Evolutionary conservation across 2,797 vertebrate genomes (phyloP), one percentile per base, ranked within the genome.

Genomic region (Parambassis ranga): DNA sequence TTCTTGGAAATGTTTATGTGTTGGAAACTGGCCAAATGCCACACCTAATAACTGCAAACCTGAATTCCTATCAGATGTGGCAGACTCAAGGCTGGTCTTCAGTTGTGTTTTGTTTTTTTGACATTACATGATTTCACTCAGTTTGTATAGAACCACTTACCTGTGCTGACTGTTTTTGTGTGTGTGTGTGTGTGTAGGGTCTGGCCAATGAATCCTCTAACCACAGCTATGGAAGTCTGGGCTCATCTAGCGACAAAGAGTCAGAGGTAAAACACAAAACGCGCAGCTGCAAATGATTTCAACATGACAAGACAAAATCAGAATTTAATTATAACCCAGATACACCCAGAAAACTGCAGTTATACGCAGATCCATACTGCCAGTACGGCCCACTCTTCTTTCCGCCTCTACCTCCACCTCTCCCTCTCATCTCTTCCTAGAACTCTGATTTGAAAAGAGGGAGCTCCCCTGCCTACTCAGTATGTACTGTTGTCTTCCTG

Each of bases 191-290:
- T 68, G 16, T 53, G 64, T 11, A 99, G 97, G 95, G 96, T 70
- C 94, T 98, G 87, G 95, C 95, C 86, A 98, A 98, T 58, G 98
- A 99, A 90, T 98, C 95, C 71, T 99, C 97, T 36, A 99, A 98
- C 92, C 97, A 99, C 90, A 99, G 98, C 91, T 98, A 98, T 46
- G 97, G 98, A 90, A 99, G 97, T 74, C 93, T 98, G 85, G 98
- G 98, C 86, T 99, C 98, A 70, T 95, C 96, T 71, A 99, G 98
- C 58, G 98, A 99, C 90, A 99, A 99, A 86, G 98, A 99, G 87
- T 99, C 95, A 3, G 97, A 99, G 95, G 98, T 98, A 92, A 89
- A 63, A 49, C 35, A 9, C 15, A 28, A 23, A 28, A 39, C 38
- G 15, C 50, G n/a, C n/a, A n/a, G n/a, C n/a, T n/a, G n/a, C n/a